Evolutionary conservation across 2,888 invertebrate genomes (phyloP), one percentile per base, ranked within the genome.

Genomic region (Pegoplata infirma): DNA sequence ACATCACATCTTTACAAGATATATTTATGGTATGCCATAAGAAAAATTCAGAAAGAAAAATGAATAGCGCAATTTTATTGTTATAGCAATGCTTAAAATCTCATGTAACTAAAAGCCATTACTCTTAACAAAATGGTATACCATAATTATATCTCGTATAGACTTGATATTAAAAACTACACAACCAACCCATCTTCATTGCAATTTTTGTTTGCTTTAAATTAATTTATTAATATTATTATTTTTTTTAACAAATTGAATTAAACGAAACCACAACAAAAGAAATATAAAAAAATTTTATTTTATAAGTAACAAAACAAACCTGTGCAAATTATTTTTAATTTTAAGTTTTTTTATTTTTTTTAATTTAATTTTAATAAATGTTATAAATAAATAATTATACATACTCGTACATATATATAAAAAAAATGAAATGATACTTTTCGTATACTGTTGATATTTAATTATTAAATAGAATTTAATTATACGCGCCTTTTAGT

Each of bases 301-400:
- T 23, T 14, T 63, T 49, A 64, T 80, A 75, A 80, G 79, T 80
- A 77, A 75, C 32, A 63, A 78, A 78, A 79, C 74, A 71, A 76
- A 76, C 73, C 72, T 81, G 71, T 76, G 76, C 79, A 82, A 81
- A 82, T 75, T 81, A 82, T 73, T 77, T 81, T 80, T 59, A 72
- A 58, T 58, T 82, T 51, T 80, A 73, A 63, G 69, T 67, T 76
- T 79, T 79, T 63, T 85, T 84, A 63, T 76, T 79, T 79, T 63
- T 85, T 84, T 82, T 84, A 82, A 64, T 40, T 68, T 61, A 59
- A 28, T 63, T 69, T 73, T 61, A 80, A 40, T 66, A 77, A 78
- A 80, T 83, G 83, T 77, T 75, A 76, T 61, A 78, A 72, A 76
- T 69, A 78, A n/a, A n/a, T 40, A 40, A 40, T n/a, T 40, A 40